phyloP scores from a whole-genome alignment of 2,888 invertebrate species.

The Amiota minor region DNA sequence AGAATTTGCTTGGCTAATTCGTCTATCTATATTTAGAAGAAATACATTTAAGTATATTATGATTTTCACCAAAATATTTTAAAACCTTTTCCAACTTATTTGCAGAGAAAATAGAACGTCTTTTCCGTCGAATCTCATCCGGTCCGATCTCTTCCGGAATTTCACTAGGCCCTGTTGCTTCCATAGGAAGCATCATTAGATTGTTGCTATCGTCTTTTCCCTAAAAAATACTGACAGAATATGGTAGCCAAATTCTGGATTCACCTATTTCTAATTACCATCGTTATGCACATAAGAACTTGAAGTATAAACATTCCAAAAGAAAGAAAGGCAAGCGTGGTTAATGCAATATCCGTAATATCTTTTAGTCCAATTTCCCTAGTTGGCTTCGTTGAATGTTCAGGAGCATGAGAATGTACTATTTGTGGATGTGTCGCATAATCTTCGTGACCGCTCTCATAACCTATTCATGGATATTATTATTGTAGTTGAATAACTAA shows the following conservation, averaged over 20 bases:
- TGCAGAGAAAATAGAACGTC: constrained; percentile 40
- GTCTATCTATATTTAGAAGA: constrained; percentile 24
- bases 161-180: constrained; percentile 50
- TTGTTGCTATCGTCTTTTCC: constrained; percentile 59
- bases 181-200: constrained; percentile 74
- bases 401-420: constrained; percentile 37
- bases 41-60: not conserved
- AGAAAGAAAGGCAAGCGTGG: constrained; percentile 85
- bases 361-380: constrained; percentile 80
- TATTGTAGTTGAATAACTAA: not conserved
- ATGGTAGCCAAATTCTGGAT: not conserved
- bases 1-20: constrained; percentile 20
- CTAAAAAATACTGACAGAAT: constrained; percentile 42
- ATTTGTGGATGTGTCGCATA: constrained; percentile 39
- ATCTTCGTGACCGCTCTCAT: constrained; percentile 50
- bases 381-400: constrained; percentile 41
- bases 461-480: constrained; percentile 47
- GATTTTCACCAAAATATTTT: not conserved
- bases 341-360: constrained; percentile 85
- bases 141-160: constrained; percentile 41
- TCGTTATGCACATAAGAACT: constrained; percentile 83
- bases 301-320: constrained; percentile 87
- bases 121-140: constrained; percentile 62
- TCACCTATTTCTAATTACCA: constrained; percentile 59
- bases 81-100: constrained; percentile 11